Percentiles rank a stretch among this genome's conserved stretches.
Evolutionary conservation across 1,140 invertebrate genomes (phyloP).

Genomic region (Andrena cerasifolii): DNA sequence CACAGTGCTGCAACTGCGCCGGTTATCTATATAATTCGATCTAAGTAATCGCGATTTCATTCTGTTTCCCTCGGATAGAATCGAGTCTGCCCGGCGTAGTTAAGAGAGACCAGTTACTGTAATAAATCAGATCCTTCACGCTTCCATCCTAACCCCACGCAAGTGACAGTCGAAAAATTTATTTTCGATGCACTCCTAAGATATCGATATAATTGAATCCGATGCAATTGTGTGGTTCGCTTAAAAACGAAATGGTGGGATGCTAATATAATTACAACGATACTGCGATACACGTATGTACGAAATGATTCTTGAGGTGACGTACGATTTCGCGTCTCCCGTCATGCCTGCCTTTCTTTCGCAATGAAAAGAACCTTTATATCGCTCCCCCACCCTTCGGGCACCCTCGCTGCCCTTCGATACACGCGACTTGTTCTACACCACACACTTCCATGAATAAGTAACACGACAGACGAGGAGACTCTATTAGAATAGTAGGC

Average conservation of each 20-base stretch:
- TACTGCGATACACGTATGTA: neutral
- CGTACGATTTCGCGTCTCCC: conserved; percentile 4
- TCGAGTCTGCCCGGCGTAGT: no score
- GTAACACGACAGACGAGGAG: conserved; percentile 41
- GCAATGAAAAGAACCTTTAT: conserved; percentile 38
- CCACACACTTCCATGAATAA: conserved; percentile 43
- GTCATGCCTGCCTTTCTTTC: conserved; percentile 12
- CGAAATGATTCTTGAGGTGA: neutral
- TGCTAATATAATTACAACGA: no score
- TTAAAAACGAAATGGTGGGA: no score
- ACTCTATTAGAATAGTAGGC: conserved; percentile 42
- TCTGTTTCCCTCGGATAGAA: neutral
- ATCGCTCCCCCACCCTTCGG: conserved; percentile 18
- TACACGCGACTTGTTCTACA: conserved; percentile 31
- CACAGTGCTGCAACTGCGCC: neutral
- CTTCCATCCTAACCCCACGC: no score
- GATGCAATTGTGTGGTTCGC: neutral
- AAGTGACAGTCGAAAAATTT: no score
- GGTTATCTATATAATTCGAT: neutral
- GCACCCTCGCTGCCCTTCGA: conserved; percentile 30
- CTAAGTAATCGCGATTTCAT: conserved; percentile 5
- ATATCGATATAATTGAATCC: neutral
- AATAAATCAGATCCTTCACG: neutral
- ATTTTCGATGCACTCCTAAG: neutral
- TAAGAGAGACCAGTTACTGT: neutral